Conservation (phyloP, 2,888 invertebrate species). For the Tanytarsus gracilentus region DNA sequence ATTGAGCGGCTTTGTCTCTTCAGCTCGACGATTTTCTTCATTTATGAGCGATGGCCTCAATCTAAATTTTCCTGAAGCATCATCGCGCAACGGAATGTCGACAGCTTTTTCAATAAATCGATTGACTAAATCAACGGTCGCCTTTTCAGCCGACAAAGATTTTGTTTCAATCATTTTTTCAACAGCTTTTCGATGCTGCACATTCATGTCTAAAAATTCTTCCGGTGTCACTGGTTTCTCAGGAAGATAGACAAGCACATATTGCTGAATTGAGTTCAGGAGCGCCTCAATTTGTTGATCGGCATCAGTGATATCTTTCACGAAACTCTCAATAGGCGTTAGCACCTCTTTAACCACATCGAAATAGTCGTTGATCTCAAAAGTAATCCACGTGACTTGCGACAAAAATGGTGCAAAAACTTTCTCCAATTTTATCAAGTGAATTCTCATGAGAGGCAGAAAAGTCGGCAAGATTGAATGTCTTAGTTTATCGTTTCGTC, state of each 20-base stretch:
- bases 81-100: constrained; percentile 33
- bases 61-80: constrained; percentile 52
- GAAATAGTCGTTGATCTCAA: constrained; percentile 45
- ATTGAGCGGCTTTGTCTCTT: constrained; percentile 37
- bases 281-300: constrained; percentile 63
- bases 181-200: constrained; percentile 44
- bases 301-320: constrained; percentile 53
- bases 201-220: constrained; percentile 55
- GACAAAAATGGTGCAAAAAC: constrained; percentile 67
- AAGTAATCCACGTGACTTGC: constrained; percentile 72
- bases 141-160: constrained; percentile 61
- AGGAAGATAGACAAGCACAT: constrained; percentile 54
- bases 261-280: constrained; percentile 53
- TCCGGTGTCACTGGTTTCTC: constrained; percentile 52
- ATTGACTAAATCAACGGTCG: constrained; percentile 66
- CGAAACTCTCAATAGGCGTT: constrained; percentile 34
- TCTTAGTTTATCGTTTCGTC: constrained; percentile 53
- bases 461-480: constrained; percentile 46
- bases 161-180: constrained; percentile 49
- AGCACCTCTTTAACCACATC: constrained; percentile 50
- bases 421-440: constrained; percentile 57
- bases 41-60: constrained; percentile 50
- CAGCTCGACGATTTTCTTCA: constrained; percentile 41
- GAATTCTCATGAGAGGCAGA: constrained; percentile 57
- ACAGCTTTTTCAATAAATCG: constrained; percentile 56